Percentiles rank a stretch among this genome's conserved stretches.
These are phyloP conservation scores for Platorchestia sp. DNA, from an alignment of 1,140 invertebrate species.

Conservation along the genomic window DNA sequence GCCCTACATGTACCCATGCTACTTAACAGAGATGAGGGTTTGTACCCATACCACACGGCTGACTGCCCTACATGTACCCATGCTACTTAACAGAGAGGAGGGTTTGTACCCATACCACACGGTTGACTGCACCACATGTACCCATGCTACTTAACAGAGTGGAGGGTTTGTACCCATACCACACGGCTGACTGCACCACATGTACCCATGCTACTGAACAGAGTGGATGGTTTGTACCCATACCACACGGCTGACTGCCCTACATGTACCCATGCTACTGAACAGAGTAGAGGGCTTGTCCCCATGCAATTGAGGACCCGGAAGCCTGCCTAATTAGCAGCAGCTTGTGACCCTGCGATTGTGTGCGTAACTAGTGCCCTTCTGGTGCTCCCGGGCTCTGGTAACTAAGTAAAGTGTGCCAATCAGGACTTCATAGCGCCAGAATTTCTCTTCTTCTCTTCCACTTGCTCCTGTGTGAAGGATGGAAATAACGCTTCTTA, in stretches of 20 bases:
- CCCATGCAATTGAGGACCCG: background rate
- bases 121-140: background rate
- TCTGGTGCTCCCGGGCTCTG: background rate
- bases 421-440: slow-evolving; percentile 8
- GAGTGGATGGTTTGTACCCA: background rate
- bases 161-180: background rate
- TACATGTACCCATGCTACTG: background rate
- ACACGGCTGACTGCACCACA: background rate
- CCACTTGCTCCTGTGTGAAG: background rate
- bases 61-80: background rate
- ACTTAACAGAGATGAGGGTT: too few relatives aligned
- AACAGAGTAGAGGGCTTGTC: background rate
- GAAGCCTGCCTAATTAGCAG: slow-evolving; percentile 26
- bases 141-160: background rate
- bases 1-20: too few relatives aligned
- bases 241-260: background rate
- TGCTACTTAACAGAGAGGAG: background rate
- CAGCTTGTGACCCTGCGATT: background rate
- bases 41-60: too few relatives aligned
- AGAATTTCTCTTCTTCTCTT: background rate
- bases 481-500: background rate
- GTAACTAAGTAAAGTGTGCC: slow-evolving; percentile 48
- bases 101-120: background rate
- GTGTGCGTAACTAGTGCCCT: slow-evolving; percentile 7
- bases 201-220: background rate